Conservation (phyloP, 2,797 vertebrate species). For the Peromyscus nudipes region DNA sequence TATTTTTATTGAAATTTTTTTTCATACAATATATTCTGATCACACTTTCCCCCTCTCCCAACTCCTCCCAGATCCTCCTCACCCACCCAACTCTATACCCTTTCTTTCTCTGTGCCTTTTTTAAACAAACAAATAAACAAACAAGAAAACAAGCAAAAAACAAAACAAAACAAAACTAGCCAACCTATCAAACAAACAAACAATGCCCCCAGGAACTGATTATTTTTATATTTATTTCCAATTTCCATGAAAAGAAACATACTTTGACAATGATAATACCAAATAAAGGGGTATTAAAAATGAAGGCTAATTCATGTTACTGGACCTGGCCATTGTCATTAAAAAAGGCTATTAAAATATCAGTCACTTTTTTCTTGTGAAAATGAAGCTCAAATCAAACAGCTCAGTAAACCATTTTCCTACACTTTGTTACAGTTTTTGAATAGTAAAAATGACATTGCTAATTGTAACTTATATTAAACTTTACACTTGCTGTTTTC, state of each 20-base stretch:
- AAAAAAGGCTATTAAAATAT: slow-evolving; percentile 60
- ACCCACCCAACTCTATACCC: background rate
- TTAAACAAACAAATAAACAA: background rate
- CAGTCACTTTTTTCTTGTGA: slow-evolving; percentile 39
- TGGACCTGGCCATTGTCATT: background rate
- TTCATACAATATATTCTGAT: background rate
- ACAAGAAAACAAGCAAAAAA: too few species aligned
- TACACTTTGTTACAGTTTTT: background rate
- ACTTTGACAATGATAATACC: slow-evolving; percentile 1
- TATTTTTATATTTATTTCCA: slow-evolving; percentile 5
- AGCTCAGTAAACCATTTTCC: slow-evolving; percentile 6
- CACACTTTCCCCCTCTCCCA: background rate
- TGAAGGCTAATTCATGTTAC: slow-evolving; percentile 42
- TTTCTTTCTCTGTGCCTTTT: background rate
- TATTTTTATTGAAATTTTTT: background rate
- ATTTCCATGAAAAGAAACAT: background rate
- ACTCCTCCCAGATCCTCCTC: background rate
- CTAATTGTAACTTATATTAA: slow-evolving; percentile 40
- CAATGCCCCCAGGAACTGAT: background rate
- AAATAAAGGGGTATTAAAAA: background rate
- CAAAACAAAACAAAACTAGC: too few species aligned
- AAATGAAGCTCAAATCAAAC: slow-evolving; percentile 51
- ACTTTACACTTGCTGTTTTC: slow-evolving; percentile 10
- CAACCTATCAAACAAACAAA: background rate
- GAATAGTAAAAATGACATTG: slow-evolving; percentile 57